phyloP scores from a whole-genome alignment of 2,797 vertebrate species.

The Danio aesculapii region DNA sequence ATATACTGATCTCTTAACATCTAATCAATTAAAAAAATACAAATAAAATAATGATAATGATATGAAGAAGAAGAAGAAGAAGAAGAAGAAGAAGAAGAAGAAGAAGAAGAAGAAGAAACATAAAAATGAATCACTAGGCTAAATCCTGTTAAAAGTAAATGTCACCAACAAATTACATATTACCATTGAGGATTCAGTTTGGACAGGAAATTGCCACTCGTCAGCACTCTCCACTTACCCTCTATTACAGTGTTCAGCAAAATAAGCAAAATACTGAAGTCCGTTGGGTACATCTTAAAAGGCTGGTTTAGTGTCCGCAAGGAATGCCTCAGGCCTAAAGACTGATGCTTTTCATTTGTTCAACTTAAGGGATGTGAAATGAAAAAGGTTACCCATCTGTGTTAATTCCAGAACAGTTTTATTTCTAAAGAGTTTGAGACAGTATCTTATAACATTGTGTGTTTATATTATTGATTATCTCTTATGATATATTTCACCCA shows the following conservation, averaged over 20 bases:
- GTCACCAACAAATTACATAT: slow-evolving; percentile 29
- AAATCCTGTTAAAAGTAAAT: slow-evolving; percentile 17
- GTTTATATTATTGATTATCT: no score
- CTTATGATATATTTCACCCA: no score
- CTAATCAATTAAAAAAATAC: no score
- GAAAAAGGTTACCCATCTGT: not conserved
- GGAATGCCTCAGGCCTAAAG: not conserved
- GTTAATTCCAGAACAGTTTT: not conserved
- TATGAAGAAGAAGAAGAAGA: not conserved
- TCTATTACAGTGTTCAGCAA: slow-evolving; percentile 26
- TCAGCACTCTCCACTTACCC: not conserved
- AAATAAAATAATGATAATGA: no score
- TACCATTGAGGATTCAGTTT: slow-evolving; percentile 4
- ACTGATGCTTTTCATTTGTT: not conserved
- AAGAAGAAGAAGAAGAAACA: not conserved
- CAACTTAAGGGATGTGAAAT: not conserved
- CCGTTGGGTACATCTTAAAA: slow-evolving; percentile 14
- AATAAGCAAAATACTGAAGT: slow-evolving; percentile 20
- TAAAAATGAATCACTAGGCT: not conserved
- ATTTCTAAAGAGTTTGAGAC: not conserved
- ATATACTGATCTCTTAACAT: no score
- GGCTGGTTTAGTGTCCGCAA: not conserved
- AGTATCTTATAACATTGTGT: not conserved
- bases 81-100: no score
- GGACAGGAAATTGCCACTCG: slow-evolving; percentile 21